Conservation (phyloP, 2,797 vertebrate species). For the Hippoglossus hippoglossus region DNA sequence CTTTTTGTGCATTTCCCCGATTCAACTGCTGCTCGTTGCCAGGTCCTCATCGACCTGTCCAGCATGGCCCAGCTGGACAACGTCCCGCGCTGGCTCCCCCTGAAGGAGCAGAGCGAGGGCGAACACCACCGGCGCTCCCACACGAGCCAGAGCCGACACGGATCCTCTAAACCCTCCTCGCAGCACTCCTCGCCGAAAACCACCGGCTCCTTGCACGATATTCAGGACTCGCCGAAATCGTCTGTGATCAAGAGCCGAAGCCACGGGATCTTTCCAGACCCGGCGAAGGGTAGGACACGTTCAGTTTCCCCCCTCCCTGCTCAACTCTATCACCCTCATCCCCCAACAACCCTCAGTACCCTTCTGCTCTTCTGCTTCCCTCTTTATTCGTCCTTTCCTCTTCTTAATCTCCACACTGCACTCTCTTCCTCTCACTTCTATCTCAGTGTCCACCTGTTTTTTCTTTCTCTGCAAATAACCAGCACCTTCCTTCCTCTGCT, state of each 20-base stretch:
- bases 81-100: slow-evolving; percentile 91
- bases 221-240: slow-evolving; percentile 92
- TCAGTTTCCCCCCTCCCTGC: slow-evolving; percentile 37
- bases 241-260: slow-evolving; percentile 99
- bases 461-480: slow-evolving; percentile 18
- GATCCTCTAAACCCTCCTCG: slow-evolving; percentile 87
- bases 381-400: slow-evolving; percentile 27
- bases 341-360: slow-evolving; percentile 30
- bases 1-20: not conserved
- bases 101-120: slow-evolving; percentile 95
- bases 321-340: slow-evolving; percentile 35
- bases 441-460: slow-evolving; percentile 26
- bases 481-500: slow-evolving; percentile 30
- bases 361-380: slow-evolving; percentile 25
- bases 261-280: slow-evolving; percentile 98
- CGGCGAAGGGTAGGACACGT: slow-evolving; percentile 93
- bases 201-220: slow-evolving; percentile 78
- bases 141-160: slow-evolving; percentile 89
- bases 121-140: slow-evolving; percentile 93
- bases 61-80: slow-evolving; percentile 93
- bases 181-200: slow-evolving; percentile 94
- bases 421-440: slow-evolving; percentile 41
- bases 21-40: slow-evolving; percentile 6
- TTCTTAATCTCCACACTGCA: slow-evolving; percentile 2
- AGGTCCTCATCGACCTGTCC: slow-evolving; percentile 97